Base-by-base conservation (phyloP, 2,797 vertebrate genomes). In the Otolemur crassicaudatus region DNA sequence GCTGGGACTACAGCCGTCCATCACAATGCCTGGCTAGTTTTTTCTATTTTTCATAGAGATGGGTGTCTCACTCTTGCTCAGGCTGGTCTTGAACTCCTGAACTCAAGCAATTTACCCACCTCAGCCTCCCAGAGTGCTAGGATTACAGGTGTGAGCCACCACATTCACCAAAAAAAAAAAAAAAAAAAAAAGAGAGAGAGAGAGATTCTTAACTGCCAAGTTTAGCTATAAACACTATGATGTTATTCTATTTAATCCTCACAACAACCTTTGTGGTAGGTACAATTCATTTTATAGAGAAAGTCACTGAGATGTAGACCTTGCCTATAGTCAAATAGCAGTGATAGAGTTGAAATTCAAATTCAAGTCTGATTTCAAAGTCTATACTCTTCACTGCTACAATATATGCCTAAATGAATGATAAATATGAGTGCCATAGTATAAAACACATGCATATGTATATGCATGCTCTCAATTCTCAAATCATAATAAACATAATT, bases 381-480 rank as follows among this genome's bases (percentile, higher is more conserved):
- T 94, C 27, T 84, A 4, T 85, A 13, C 34, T 92, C 22, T 43
- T 81, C 91, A 46, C 16, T 25, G 84, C 29, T 49, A 69, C 23
- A 75, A 67, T 56, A 46, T 79, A 92, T 37, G 53, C 11, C 40
- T 70, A 82, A 88, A 81, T 80, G 53, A 91, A 76, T 91, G 65
- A 65, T 73, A 90, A 69, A 75, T 92, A n/a, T 87, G 60, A 25
- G 17, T 90, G 16, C 10, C n/a, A 25, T 73, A 43, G 87, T 95
- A 79, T 89, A 95, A 96, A 96, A 81, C 76, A 79, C 79, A 88
- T 61, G 29, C 58, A 58, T 84, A 72, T 94, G 63, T 87, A 46
- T 81, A 56, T 90, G 72, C 25, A 77, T 94, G 40, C 75, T 90
- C 49, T 87, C 77, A 58, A 65, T 85, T 91, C 63, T 88, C 40